Evolutionary conservation across 2,113 vertebrate genomes (phyloP).

Genomic region (Cromileptes altivelis): DNA sequence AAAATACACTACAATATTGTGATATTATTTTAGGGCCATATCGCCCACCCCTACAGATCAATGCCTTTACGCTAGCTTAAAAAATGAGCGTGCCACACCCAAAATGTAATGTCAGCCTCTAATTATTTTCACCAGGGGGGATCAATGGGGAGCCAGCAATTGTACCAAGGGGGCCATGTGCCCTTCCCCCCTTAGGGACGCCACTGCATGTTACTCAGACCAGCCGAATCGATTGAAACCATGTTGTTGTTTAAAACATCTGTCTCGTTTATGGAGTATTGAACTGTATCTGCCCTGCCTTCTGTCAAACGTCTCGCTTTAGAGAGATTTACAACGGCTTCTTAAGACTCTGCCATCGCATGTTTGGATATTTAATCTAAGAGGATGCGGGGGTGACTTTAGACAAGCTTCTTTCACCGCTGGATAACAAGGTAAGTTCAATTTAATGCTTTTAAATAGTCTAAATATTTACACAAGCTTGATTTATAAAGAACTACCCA

Average conservation of each 20-base stretch:
- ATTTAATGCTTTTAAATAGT: conserved; percentile 4
- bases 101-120: too few species aligned
- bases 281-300: conserved; percentile 34
- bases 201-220: not conserved
- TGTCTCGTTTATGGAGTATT: conserved; percentile 43
- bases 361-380: conserved; percentile 53
- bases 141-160: too few species aligned
- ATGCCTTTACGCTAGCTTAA: too few species aligned
- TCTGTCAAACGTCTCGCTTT: conserved; percentile 38
- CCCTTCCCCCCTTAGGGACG: too few species aligned
- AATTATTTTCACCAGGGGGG: too few species aligned
- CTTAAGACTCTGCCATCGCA: conserved; percentile 52
- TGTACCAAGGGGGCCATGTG: too few species aligned
- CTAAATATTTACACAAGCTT: not conserved
- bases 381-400: conserved; percentile 34
- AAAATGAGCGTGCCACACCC: too few species aligned
- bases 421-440: conserved; percentile 57
- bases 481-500: not conserved
- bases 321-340: conserved; percentile 58
- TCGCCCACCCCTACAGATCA: too few species aligned
- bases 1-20: too few species aligned
- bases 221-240: not conserved
- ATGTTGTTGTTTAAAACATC: conserved; percentile 46
- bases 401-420: conserved; percentile 41
- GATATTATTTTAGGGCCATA: too few species aligned